Conservation (phyloP, 2,113 vertebrate genomes). For the Scortum barcoo region DNA sequence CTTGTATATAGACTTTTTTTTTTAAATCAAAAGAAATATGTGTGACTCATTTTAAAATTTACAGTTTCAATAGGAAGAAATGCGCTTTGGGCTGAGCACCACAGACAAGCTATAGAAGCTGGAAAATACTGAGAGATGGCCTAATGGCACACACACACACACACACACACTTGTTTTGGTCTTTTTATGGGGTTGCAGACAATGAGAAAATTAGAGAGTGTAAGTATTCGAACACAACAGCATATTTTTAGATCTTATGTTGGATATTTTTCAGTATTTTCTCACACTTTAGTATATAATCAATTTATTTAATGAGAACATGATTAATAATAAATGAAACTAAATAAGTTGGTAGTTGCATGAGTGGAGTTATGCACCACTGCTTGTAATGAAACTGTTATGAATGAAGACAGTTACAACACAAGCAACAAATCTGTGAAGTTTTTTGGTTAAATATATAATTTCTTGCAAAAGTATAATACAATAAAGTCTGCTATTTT, state of each 20-base stretch:
- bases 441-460: neutral
- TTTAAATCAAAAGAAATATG: neutral
- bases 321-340: neutral
- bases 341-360: neutral
- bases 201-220: neutral
- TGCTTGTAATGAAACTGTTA: neutral
- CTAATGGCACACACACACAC: no score
- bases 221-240: neutral
- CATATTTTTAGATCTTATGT: neutral
- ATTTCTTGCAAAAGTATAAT: neutral
- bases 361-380: neutral
- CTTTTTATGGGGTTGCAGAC: neutral
- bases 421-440: neutral
- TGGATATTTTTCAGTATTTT: no score
- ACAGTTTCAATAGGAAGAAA: neutral
- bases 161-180: neutral
- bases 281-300: neutral
- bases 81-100: neutral
- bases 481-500: neutral
- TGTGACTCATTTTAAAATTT: neutral
- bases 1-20: neutral
- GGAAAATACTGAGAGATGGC: neutral
- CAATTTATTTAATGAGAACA: neutral
- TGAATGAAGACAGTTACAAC: neutral
- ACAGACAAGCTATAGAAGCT: neutral